Evolutionary conservation across 2,888 invertebrate species (phyloP).

Genomic region (Smittia aterrima): DNA sequence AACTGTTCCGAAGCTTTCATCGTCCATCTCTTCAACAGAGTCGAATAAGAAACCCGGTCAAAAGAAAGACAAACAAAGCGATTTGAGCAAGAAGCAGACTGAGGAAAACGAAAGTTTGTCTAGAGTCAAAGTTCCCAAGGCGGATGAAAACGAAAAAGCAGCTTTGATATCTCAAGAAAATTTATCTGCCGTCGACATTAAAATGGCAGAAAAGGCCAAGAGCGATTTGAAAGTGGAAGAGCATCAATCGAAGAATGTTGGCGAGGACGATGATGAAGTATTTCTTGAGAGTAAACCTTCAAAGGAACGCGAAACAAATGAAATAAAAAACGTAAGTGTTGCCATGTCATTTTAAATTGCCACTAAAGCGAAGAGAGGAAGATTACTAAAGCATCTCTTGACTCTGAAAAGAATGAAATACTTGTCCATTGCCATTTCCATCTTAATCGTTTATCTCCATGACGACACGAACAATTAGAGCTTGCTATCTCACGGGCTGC

Average conservation of each 20-base stretch:
- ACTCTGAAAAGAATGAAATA: background rate
- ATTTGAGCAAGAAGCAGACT: background rate
- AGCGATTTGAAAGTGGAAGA: background rate
- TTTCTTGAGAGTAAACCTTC: conserved; percentile 4
- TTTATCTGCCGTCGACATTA: background rate
- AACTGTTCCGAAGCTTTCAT: conserved; percentile 32
- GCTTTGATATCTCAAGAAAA: background rate
- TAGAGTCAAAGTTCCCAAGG: background rate
- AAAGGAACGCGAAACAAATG: background rate
- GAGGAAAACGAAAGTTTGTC: conserved; percentile 9
- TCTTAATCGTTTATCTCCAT: background rate
- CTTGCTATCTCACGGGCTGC: background rate
- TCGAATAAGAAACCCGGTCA: conserved; percentile 3
- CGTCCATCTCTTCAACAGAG: conserved; percentile 37
- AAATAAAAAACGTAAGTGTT: background rate
- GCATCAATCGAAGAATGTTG: background rate
- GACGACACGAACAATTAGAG: background rate
- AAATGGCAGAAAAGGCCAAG: background rate
- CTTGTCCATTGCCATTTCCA: background rate
- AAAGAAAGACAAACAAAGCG: background rate
- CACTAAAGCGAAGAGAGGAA: too few relatives aligned
- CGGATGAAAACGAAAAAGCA: background rate
- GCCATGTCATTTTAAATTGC: background rate
- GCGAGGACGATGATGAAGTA: conserved; percentile 33
- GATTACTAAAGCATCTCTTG: background rate